Conservation (phyloP, 1,140 invertebrate genomes). For the Odontomachus brunneus region DNA sequence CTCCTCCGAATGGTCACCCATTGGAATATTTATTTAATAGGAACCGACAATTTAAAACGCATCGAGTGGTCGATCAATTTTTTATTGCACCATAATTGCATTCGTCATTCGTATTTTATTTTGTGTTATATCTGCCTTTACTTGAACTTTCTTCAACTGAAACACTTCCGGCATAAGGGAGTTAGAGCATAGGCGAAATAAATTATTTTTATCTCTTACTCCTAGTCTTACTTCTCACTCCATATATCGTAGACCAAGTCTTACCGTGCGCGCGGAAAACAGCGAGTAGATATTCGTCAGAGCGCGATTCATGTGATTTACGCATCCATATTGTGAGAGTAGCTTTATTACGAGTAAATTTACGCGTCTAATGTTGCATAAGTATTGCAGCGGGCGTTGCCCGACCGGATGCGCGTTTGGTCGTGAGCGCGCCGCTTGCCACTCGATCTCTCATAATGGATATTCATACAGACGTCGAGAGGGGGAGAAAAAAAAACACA, state of each 20-base stretch:
- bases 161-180: too few relatives aligned
- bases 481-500: slow-evolving; percentile 2
- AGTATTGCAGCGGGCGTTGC: not conserved
- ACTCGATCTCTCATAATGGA: slow-evolving; percentile 27
- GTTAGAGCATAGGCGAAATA: too few relatives aligned
- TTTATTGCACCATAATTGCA: slow-evolving; percentile 19
- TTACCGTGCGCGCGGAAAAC: not conserved
- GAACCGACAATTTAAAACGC: slow-evolving; percentile 12
- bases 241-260: too few relatives aligned
- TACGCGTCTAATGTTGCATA: not conserved
- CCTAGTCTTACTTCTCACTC: too few relatives aligned
- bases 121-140: too few relatives aligned
- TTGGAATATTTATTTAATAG: slow-evolving; percentile 29
- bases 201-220: too few relatives aligned
- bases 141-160: too few relatives aligned
- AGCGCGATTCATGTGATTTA: not conserved
- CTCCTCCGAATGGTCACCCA: not conserved
- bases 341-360: slow-evolving; percentile 9
- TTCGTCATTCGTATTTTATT: too few relatives aligned
- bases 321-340: not conserved
- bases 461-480: slow-evolving; percentile 31
- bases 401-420: not conserved
- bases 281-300: not conserved
- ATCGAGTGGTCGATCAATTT: slow-evolving; percentile 16
- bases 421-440: not conserved